A percentile compares a stretch with the other conserved stretches of the same genome.
Evolutionary conservation across 2,888 invertebrate species (phyloP).

Genomic region (Notodonta dromedarius): DNA sequence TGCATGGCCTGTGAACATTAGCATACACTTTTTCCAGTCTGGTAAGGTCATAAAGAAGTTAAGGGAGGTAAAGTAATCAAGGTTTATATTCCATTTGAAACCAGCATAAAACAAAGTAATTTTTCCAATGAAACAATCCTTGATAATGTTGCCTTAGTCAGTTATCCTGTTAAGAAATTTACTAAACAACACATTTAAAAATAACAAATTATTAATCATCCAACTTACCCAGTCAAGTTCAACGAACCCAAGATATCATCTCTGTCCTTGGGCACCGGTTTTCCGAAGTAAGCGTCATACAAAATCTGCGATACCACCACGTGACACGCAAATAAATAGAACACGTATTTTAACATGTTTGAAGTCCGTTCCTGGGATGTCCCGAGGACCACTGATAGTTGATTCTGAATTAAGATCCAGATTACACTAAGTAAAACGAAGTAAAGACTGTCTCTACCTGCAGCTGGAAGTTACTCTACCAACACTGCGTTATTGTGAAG

Average conservation of each 20-base stretch:
- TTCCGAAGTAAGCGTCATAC: slow-evolving; percentile 6
- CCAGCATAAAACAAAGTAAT: too few species aligned
- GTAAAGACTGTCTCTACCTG: too few species aligned
- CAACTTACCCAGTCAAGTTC: slow-evolving; percentile 3
- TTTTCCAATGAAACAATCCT: too few species aligned
- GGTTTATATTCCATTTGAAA: too few species aligned
- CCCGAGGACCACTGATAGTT: background rate
- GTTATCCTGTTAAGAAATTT: background rate
- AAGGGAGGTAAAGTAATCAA: too few species aligned
- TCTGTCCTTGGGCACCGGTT: background rate
- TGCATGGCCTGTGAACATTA: background rate
- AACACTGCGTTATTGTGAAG: too few species aligned
- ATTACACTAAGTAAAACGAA: too few species aligned
- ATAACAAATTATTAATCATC: background rate
- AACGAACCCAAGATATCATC: background rate
- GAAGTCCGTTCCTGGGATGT: background rate
- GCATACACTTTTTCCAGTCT: background rate
- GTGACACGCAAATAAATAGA: background rate
- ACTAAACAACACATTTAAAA: background rate
- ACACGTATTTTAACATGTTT: slow-evolving; percentile 1
- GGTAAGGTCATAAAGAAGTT: too few species aligned
- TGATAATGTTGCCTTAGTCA: too few species aligned
- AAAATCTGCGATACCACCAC: background rate
- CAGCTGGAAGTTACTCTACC: too few species aligned
- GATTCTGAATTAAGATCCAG: too few species aligned